Conservation (phyloP, 2,113 vertebrate genomes). For the Brienomyrus longianalis region DNA sequence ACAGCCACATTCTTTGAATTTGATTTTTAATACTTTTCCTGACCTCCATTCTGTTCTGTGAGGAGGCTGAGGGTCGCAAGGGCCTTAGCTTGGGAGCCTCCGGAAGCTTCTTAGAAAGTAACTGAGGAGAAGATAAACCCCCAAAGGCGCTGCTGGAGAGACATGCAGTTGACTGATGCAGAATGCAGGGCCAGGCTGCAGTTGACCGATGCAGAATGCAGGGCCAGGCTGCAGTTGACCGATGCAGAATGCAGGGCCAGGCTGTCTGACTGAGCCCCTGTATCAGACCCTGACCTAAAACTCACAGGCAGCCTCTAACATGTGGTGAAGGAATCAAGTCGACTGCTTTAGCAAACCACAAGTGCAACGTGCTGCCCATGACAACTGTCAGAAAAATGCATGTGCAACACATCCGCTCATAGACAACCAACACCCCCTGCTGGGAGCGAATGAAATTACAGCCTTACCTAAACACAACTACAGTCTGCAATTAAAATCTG, state of each 20-base stretch:
- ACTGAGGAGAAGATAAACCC: background rate
- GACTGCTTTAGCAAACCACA: background rate
- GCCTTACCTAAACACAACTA: background rate
- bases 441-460: background rate
- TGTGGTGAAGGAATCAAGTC: background rate
- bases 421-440: conserved; percentile 34
- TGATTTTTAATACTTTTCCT: background rate
- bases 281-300: background rate
- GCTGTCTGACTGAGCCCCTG: background rate
- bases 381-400: background rate
- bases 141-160: background rate
- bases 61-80: background rate
- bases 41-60: background rate
- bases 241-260: background rate
- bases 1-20: background rate
- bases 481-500: background rate
- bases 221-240: no score
- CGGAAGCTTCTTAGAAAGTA: no score
- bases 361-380: background rate
- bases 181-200: background rate
- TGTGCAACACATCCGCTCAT: background rate
- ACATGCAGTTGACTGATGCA: background rate
- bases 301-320: background rate
- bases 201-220: no score
- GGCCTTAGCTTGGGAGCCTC: background rate